A percentile compares a stretch with the other conserved stretches of the same genome.
phyloP scores from a whole-genome alignment of 2,888 invertebrate species.

The Thecophora atra region DNA sequence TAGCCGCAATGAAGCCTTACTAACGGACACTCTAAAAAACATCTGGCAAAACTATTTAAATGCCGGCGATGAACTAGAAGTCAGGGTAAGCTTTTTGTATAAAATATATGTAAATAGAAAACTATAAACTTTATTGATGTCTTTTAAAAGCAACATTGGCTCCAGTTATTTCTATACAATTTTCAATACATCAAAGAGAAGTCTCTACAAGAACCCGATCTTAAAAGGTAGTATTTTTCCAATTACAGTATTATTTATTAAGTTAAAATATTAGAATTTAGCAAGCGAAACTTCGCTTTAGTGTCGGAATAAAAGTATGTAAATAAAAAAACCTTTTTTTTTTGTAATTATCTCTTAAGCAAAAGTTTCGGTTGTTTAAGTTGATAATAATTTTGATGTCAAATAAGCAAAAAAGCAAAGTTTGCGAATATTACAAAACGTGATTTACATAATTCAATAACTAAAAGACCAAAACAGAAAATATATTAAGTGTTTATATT shows the following conservation, averaged over 20 bases:
- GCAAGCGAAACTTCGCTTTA: not conserved
- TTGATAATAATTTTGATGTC: too few species aligned
- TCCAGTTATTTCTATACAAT: constrained; percentile 59
- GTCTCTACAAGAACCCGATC: constrained; percentile 48
- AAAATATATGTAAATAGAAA: not conserved
- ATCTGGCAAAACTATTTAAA: constrained; percentile 59
- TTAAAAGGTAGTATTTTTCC: constrained; percentile 51
- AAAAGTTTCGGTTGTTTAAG: too few species aligned
- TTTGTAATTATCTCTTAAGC: too few species aligned
- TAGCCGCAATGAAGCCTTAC: constrained; percentile 41
- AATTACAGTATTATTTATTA: not conserved
- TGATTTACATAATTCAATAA: not conserved
- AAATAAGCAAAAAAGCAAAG: not conserved
- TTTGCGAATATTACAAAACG: not conserved
- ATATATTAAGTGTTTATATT: not conserved
- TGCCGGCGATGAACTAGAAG: constrained; percentile 46
- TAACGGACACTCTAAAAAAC: constrained; percentile 54
- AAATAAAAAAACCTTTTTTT: too few species aligned
- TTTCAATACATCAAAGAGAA: constrained; percentile 55
- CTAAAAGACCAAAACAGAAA: not conserved
- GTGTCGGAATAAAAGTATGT: too few species aligned
- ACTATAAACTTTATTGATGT: constrained; percentile 26
- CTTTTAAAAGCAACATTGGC: constrained; percentile 55
- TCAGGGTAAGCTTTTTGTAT: constrained; percentile 42
- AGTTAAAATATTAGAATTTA: not conserved